Percentiles rank a stretch among this genome's conserved stretches.
Evolutionary conservation across 2,888 invertebrate species (phyloP).

Genomic region (Rhagonycha fulva): DNA sequence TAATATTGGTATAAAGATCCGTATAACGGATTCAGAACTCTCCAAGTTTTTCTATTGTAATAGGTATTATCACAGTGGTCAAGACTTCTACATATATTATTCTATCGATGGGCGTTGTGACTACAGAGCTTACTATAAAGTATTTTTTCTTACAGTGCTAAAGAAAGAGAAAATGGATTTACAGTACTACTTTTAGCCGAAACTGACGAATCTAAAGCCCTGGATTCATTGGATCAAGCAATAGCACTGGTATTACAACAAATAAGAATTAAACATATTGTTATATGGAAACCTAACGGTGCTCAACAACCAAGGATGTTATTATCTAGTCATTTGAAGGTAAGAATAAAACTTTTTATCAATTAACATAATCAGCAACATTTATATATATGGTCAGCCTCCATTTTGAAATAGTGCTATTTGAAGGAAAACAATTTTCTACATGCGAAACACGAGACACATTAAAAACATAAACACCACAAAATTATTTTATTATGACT

Average conservation of each 20-base stretch:
- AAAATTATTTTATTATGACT: too few relatives aligned
- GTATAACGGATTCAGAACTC: too few relatives aligned
- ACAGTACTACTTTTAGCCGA: constrained; percentile 58
- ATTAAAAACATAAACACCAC: too few relatives aligned
- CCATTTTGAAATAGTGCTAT: too few relatives aligned
- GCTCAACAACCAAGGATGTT: constrained; percentile 30
- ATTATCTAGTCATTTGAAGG: constrained; percentile 50
- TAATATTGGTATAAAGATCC: too few relatives aligned
- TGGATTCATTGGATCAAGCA: constrained; percentile 59
- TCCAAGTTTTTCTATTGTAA: too few relatives aligned
- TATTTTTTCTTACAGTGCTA: constrained; percentile 49
- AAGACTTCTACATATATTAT: too few relatives aligned
- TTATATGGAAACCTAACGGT: constrained; percentile 51
- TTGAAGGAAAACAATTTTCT: too few relatives aligned
- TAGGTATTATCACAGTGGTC: too few relatives aligned
- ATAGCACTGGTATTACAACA: constrained; percentile 55
- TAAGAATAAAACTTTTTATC: constrained; percentile 33
- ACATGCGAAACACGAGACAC: too few relatives aligned
- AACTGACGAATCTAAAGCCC: constrained; percentile 53
- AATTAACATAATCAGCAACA: too few relatives aligned
- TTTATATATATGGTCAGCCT: too few relatives aligned
- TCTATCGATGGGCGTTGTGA: background rate
- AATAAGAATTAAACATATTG: constrained; percentile 46
- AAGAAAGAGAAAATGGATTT: constrained; percentile 56
- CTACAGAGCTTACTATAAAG: background rate